Evolutionary conservation across 2,888 invertebrate genomes (phyloP), one percentile per base, ranked within the genome.

Genomic region (Scaptomyza parva): DNA sequence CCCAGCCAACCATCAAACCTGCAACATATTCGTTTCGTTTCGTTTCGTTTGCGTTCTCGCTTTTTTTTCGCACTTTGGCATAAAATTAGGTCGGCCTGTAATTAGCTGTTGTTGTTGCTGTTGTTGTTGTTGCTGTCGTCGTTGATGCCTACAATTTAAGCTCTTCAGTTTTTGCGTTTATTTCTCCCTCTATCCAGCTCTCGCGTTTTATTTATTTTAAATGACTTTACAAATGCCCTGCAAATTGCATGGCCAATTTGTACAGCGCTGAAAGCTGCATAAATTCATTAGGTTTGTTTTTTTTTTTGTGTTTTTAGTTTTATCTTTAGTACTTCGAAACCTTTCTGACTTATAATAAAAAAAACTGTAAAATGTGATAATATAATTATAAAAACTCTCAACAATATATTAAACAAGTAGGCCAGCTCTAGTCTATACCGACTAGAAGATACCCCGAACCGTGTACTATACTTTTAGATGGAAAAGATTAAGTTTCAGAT

Each of bases 51-150:
- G 14, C 33, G 35, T 40, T 40, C n/a, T 33, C 5, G 33, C 20
- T 62, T 69, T 76, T 63, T 69, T 66, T 67, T 70, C 73, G 64
- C 82, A 82, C 82, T 84, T 67, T 73, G 65, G 52, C 67, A 67
- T 54, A 52, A 76, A 83, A 84, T 84, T 79, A 58, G 82, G 82
- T 84, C 84, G 82, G 40, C 69, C 54, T 79, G 79, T 84, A 83
- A 83, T 83, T 83, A 83, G 82, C 82, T 59, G 78, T 60, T 78
- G 72, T 81, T 84, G 79, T 35, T 37, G 37, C 14, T 37, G 35
- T 37, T 37, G 14, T 17, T 14, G 30, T 30, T 12, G n/a, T n/a
- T n/a, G n/a, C n/a, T n/a, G n/a, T n/a, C n/a, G 12, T 30, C 12
- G 12, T 30, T 30, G 30, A n/a, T 33, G 37, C 37, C 63, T 67